Conservation (phyloP, 2,113 vertebrate genomes). For the Miniopterus natalensis region DNA sequence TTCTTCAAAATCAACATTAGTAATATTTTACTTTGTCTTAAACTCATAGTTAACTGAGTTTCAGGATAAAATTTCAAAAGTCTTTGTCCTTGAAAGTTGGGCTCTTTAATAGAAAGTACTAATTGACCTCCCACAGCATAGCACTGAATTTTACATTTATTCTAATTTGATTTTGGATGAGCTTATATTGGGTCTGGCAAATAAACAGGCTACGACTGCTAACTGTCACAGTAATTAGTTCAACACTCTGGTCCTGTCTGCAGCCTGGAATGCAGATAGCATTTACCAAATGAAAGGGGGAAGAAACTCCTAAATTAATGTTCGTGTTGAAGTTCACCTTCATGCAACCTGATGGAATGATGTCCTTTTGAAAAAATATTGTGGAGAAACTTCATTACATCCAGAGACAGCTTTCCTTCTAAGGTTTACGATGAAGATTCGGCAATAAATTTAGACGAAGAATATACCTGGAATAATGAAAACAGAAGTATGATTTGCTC, state of each 20-base stretch:
- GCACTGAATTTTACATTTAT: slow-evolving; percentile 64
- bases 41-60: background rate
- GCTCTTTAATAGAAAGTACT: slow-evolving; percentile 59
- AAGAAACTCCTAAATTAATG: slow-evolving; percentile 65
- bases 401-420: slow-evolving; percentile 2
- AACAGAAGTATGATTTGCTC: slow-evolving; percentile 16
- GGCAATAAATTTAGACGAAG: background rate
- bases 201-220: slow-evolving; percentile 59
- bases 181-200: slow-evolving; percentile 51
- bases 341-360: slow-evolving; percentile 8
- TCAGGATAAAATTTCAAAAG: slow-evolving; percentile 41
- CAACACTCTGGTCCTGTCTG: slow-evolving; percentile 32
- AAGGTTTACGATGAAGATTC: background rate
- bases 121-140: slow-evolving; percentile 48
- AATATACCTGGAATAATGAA: background rate
- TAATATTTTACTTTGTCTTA: slow-evolving; percentile 57
- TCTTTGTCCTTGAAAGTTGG: slow-evolving; percentile 55
- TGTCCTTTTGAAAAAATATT: background rate
- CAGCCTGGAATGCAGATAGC: slow-evolving; percentile 58
- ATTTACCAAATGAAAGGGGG: slow-evolving; percentile 27
- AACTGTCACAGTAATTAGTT: slow-evolving; percentile 65
- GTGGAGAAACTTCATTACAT: background rate
- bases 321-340: slow-evolving; percentile 63
- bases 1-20: slow-evolving; percentile 44
- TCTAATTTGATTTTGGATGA: slow-evolving; percentile 73